Evolutionary conservation across 64 coral and sea anemone genomes (phyloP).

Genomic region (Hydrozoanthus tunicans): DNA sequence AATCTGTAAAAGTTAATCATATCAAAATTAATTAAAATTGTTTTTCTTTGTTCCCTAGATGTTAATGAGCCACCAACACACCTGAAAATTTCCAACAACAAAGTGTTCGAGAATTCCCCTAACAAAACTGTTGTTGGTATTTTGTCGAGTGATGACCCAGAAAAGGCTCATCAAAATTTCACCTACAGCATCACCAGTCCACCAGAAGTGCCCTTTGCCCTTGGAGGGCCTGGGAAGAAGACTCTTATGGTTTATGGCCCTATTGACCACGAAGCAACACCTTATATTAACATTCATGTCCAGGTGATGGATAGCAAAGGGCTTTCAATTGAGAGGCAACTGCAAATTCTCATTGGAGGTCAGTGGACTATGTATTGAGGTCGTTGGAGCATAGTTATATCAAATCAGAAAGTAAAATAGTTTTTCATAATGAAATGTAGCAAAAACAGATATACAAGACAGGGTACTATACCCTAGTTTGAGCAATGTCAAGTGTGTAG

Average conservation of each 20-base stretch:
- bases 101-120: conserved; percentile 67
- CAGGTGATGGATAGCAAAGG: conserved; percentile 75
- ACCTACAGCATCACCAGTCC: conserved; percentile 67
- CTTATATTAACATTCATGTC: conserved; percentile 57
- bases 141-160: conserved; percentile 78
- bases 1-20: too few relatives aligned
- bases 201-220: conserved; percentile 28
- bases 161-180: conserved; percentile 61
- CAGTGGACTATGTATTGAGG: neutral
- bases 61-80: conserved; percentile 81
- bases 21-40: too few relatives aligned
- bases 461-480: too few relatives aligned
- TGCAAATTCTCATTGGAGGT: conserved; percentile 76
- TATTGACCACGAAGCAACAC: conserved; percentile 80
- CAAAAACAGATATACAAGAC: too few relatives aligned
- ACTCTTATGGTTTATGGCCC: conserved; percentile 63
- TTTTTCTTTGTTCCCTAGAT: conserved; percentile 48
- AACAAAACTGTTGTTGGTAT: conserved; percentile 57
- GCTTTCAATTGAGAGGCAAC: conserved; percentile 64
- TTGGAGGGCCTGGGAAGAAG: conserved; percentile 49
- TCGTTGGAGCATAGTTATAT: too few relatives aligned
- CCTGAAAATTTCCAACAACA: conserved; percentile 68
- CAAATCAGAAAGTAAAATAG: too few relatives aligned
- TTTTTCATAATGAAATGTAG: too few relatives aligned
- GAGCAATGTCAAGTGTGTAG: too few relatives aligned